Base-by-base conservation (phyloP, 2,888 invertebrate genomes). In the Caenorhabditis japonica region DNA sequence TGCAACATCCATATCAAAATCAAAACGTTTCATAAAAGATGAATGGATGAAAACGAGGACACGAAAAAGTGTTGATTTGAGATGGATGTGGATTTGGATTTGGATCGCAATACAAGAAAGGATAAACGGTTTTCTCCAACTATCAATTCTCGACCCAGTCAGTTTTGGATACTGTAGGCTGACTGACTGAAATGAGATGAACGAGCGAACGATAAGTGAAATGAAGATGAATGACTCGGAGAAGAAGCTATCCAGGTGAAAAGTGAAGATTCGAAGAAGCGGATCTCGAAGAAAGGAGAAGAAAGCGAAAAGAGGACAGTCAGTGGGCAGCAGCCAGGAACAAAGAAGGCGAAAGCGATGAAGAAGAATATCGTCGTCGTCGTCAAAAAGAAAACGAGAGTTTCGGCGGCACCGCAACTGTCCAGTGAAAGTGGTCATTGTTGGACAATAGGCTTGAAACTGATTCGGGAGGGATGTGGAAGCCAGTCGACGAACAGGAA, bases 361-460 rank as follows among this genome's bases (percentile, higher is more conserved):
- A 44, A 41, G 52, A 53, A 43, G 33, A 30, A 34, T 47, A 58
- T 53, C 51, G 58, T 46, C 23, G 27, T 38, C 30, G 38, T 52
- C 43, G 52, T 43, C 30, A 44, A 39, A 39, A 43, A 55, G 69
- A 74, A 68, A 69, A 58, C 55, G 61, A 69, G 64, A 74, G 69
- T 51, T 68, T 62, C 52, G 68, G 62, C 62, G 51, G 59, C 47
- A 70, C 55, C 53, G 70, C 52, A 56, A 61, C 30, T n/a, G n/a
- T n/a, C n/a, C 49, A 70, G 73, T 62, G 66, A 61, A 64, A 64
- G 64, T 64, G 55, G 56, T 34, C 30, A n/a, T n/a, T n/a, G 53
- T 64, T 55, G 56, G 64, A 72, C 66, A 53, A 60, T 60, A 69
- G 53, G 59, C 62, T 66, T 72, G 62, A 64, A 66, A 72, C 60